Evolutionary conservation across 2,113 vertebrate genomes (phyloP).

Genomic region (Nothocercus nigrocapillus): DNA sequence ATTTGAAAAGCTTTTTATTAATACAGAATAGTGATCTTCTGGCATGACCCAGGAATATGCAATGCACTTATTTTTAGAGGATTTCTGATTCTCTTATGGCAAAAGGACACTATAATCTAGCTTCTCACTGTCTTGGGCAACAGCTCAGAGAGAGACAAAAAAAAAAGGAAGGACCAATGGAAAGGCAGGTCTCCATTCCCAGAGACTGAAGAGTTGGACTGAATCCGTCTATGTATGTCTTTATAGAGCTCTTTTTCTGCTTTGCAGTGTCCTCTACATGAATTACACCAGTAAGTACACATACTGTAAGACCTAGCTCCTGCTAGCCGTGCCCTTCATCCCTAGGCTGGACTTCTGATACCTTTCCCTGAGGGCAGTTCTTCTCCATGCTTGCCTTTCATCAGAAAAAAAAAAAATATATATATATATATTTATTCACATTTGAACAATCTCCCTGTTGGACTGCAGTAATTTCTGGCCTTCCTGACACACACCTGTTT

Average conservation of each 20-base stretch:
- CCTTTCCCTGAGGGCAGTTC: neutral
- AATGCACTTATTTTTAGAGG: neutral
- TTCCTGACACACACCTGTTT: neutral
- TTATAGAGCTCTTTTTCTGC: neutral
- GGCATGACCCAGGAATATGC: neutral
- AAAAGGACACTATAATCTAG: neutral
- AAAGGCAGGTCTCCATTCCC: neutral
- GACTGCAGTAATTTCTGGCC: neutral
- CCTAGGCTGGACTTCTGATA: neutral
- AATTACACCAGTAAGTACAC: neutral
- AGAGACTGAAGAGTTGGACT: neutral
- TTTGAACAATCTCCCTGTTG: neutral
- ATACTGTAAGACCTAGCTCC: neutral
- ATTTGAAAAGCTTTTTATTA: neutral
- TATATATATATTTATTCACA: neutral
- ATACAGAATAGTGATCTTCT: neutral
- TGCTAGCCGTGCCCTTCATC: neutral
- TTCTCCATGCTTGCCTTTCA: neutral
- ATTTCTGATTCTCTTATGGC: neutral
- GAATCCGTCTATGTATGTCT: fast-evolving
- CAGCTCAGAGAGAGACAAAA: neutral
- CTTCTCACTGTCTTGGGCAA: neutral
- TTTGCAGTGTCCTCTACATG: neutral
- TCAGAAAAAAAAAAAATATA: neutral
- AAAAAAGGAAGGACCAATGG: neutral